Percentiles rank a stretch among this genome's conserved stretches.
phyloP scores from a whole-genome alignment of 2,888 invertebrate genomes.

The Melinopterus prodromus region DNA sequence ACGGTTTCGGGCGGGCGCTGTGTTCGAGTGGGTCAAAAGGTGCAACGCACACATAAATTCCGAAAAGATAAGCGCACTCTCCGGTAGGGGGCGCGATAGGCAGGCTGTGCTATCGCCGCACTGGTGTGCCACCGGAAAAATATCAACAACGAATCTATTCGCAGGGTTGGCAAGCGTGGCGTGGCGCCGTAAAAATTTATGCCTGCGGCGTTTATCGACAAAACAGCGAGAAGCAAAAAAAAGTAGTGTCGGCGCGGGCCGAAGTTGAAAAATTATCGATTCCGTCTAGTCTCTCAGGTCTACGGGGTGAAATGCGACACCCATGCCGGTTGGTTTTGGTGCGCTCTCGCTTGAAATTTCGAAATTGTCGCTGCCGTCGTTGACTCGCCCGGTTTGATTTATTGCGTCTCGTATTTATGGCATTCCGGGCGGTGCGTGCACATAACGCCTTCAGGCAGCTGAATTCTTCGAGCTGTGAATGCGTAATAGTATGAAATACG shows the following conservation, averaged over 20 bases:
- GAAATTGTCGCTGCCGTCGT: not conserved
- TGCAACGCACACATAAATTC: conserved; percentile 23
- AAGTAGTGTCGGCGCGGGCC: not conserved
- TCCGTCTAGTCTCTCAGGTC: not conserved
- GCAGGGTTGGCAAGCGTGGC: not conserved
- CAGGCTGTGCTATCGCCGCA: not conserved
- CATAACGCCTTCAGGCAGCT: too few relatives aligned
- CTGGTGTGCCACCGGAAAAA: not conserved
- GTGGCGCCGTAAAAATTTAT: conserved; percentile 18
- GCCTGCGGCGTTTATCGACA: conserved; percentile 27
- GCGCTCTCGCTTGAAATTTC: not conserved
- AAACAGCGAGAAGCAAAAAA: conserved; percentile 7
- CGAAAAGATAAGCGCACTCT: conserved; percentile 22
- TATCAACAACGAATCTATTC: not conserved
- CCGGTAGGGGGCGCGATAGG: not conserved
- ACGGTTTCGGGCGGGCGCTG: not conserved
- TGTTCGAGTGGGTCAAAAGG: conserved; percentile 20
- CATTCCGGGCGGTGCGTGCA: not conserved
- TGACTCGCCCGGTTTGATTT: too few relatives aligned
- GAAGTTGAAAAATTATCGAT: conserved; percentile 4
- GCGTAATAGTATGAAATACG: too few relatives aligned
- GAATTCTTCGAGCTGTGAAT: too few relatives aligned
- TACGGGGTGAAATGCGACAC: not conserved
- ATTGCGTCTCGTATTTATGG: not conserved
- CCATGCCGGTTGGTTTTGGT: not conserved